Evolutionary conservation across 2,113 vertebrate species (phyloP).

Genomic region (Taurulus bubalis): DNA sequence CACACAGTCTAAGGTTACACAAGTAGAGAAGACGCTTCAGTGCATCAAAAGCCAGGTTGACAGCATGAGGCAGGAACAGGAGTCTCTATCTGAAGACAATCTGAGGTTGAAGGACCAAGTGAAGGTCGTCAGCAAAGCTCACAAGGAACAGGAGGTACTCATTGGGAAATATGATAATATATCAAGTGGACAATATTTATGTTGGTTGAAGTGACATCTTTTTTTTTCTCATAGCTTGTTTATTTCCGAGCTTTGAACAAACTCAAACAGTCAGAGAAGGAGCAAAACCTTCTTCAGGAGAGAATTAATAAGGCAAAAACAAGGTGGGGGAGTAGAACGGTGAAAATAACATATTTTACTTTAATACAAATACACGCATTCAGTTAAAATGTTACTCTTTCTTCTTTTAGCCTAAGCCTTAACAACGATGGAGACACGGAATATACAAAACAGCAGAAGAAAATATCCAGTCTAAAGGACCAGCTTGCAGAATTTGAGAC

Average conservation of each 20-base stretch:
- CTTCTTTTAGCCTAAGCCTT: slow-evolving; percentile 18
- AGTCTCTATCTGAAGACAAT: slow-evolving; percentile 10
- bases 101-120: slow-evolving; percentile 47
- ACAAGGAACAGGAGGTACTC: slow-evolving; percentile 64
- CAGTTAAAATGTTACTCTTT: not conserved
- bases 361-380: not conserved
- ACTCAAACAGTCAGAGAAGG: slow-evolving; percentile 51
- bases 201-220: not conserved
- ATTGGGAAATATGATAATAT: not conserved
- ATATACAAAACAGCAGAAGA: slow-evolving; percentile 7
- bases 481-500: slow-evolving; percentile 37
- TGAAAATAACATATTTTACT: not conserved
- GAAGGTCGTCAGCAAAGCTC: slow-evolving; percentile 37
- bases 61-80: slow-evolving; percentile 39
- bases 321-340: slow-evolving; percentile 36
- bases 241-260: slow-evolving; percentile 65
- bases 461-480: slow-evolving; percentile 28
- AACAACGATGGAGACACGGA: slow-evolving; percentile 23
- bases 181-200: not conserved
- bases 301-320: slow-evolving; percentile 53
- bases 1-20: slow-evolving; percentile 38
- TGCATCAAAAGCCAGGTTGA: slow-evolving; percentile 33
- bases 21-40: slow-evolving; percentile 54
- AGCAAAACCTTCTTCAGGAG: slow-evolving; percentile 61
- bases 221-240: slow-evolving; percentile 40